Conservation (phyloP, 2,113 vertebrate genomes). For the Glareola pratincola region DNA sequence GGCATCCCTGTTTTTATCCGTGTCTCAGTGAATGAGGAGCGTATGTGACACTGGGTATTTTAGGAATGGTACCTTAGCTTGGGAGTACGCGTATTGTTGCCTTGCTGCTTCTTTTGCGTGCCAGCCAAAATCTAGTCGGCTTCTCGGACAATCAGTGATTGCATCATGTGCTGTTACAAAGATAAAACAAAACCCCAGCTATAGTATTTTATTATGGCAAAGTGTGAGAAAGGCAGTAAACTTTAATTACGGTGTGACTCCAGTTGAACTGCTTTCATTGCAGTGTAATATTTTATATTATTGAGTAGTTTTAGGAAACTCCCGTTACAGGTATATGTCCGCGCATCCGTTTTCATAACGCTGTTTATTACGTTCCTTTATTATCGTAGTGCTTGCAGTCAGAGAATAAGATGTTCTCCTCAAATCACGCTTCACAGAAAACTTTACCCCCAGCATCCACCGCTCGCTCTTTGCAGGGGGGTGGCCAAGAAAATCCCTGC, state of each 20-base stretch:
- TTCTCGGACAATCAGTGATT: not conserved
- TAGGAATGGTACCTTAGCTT: no score
- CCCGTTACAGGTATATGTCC: accelerated
- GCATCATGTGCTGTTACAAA: not conserved
- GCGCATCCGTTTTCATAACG: not conserved
- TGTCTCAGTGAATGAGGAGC: not conserved
- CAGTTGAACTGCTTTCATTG: not conserved
- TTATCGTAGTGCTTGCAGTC: not conserved
- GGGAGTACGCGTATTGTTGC: not conserved
- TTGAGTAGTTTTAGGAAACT: not conserved
- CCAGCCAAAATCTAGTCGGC: not conserved
- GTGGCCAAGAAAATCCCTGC: not conserved
- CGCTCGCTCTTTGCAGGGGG: not conserved
- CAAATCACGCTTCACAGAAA: not conserved
- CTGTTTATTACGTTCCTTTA: not conserved
- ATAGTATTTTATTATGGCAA: not conserved
- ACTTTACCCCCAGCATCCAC: not conserved
- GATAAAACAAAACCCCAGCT: not conserved
- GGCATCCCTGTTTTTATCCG: not conserved
- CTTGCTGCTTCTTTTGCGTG: not conserved
- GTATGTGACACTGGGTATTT: not conserved
- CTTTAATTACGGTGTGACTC: not conserved
- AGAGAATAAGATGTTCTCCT: not conserved
- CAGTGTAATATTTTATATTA: not conserved
- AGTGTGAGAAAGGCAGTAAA: not conserved